Base-by-base conservation (phyloP, 2,797 vertebrate species). In the Miichthys miiuy region DNA sequence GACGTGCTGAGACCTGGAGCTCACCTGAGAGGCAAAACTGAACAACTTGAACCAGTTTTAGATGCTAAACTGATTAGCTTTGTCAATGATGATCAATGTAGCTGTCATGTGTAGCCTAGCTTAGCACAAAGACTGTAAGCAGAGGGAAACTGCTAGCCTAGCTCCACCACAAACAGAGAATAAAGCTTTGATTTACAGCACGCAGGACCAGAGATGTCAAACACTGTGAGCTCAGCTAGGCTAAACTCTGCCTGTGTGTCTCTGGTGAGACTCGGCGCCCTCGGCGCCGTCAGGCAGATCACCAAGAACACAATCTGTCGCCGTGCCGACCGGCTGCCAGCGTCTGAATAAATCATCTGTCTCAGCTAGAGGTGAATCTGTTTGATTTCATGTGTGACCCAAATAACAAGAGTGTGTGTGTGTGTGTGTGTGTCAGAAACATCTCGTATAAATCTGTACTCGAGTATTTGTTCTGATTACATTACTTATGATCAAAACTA, bases 221-320 rank as follows among this genome's bases (percentile, higher is more conserved):
- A 0, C 51, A 52, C 51, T 60, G 3, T 13, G 14, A 56, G 68
- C 62, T 75, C 61, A 66, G 64, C 70, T 50, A 51, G 12, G 70
- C 71, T 63, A 75, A 72, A 48, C 41, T 20, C 50, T 0, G 54
- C 47, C 63, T 25, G 20, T 50, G 55, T 7, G 50, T 69, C 75
- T 70, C 52, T 44, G 64, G 48, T 34, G 70, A 64, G 82, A 70
- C 56, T 70, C 60, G 57, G 77, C 78, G 77, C 78, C 86, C 72
- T 86, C 78, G 78, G 91, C 86, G 72, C 73, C 8, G 51, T 82
- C 88, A 89, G 92, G 91, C 92, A 88, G 82, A 85, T 89, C 84
- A 91, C 91, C 93, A 94, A 92, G 83, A 89, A 91, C 82, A 87
- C 94, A 94, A 93, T 93, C 94, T 94, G 94, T 93, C 80, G 71